Evolutionary conservation across 2,888 invertebrate genomes (phyloP).

Genomic region (Boloria selene): DNA sequence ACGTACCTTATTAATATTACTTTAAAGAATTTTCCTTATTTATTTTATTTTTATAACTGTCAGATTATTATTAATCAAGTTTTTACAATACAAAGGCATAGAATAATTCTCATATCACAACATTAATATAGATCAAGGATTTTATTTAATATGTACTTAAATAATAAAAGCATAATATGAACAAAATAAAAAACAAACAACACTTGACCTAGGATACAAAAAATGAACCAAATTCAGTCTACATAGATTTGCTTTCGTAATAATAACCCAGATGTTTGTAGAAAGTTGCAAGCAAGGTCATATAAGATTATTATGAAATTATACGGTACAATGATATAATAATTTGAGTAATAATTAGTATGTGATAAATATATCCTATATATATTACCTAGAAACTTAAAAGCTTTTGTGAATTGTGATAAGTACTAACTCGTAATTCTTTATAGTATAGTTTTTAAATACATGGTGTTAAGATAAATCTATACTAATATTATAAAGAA

Average conservation of each 20-base stretch:
- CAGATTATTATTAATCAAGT: too few species aligned
- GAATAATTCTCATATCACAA: too few species aligned
- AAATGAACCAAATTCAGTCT: slow-evolving; percentile 36
- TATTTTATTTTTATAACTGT: too few species aligned
- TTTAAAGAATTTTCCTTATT: too few species aligned
- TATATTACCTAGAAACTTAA: neutral
- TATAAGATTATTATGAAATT: slow-evolving; percentile 25
- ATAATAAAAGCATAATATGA: slow-evolving; percentile 7
- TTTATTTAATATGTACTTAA: neutral
- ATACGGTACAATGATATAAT: slow-evolving; percentile 15
- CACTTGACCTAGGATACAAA: slow-evolving; percentile 28
- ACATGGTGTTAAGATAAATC: too few species aligned
- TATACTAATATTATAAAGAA: too few species aligned
- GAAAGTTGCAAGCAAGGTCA: slow-evolving; percentile 53
- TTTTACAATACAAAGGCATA: too few species aligned
- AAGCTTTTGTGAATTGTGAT: neutral
- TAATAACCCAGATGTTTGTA: slow-evolving; percentile 54
- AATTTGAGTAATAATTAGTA: neutral
- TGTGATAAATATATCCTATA: neutral
- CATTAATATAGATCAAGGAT: too few species aligned
- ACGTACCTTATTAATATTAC: neutral
- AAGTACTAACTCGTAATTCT: too few species aligned
- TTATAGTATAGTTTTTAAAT: too few species aligned
- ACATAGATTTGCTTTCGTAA: slow-evolving; percentile 40
- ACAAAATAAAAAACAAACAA: slow-evolving; percentile 6